Evolutionary conservation across 2,113 vertebrate genomes (phyloP).

Genomic region (Lontra canadensis): DNA sequence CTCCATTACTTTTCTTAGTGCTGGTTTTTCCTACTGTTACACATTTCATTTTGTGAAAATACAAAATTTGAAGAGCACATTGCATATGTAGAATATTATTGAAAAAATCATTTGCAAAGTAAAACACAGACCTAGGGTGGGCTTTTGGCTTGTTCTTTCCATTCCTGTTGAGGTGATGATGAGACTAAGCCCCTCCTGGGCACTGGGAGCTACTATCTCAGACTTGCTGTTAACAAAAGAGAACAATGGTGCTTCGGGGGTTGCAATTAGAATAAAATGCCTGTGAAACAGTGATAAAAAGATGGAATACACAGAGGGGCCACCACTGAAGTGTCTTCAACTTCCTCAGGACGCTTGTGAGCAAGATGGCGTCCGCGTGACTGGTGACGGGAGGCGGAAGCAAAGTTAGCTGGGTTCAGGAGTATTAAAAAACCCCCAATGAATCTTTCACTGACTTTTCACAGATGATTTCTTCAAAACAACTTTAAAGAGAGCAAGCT

Average conservation of each 20-base stretch:
- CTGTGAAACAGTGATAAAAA: neutral
- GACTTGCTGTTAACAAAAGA: neutral
- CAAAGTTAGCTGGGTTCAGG: neutral
- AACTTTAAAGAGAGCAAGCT: neutral
- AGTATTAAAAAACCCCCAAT: neutral
- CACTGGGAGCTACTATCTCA: neutral
- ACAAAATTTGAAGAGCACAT: neutral
- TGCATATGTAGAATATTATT: neutral
- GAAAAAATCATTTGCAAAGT: neutral
- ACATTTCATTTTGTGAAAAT: neutral
- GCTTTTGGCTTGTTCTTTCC: neutral
- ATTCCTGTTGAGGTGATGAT: neutral
- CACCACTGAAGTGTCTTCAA: neutral
- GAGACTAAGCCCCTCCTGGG: neutral
- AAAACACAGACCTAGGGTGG: neutral
- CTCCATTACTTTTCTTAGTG: neutral
- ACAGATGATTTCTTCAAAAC: constrained; percentile 33
- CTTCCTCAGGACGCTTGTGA: neutral
- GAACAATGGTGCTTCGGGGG: neutral
- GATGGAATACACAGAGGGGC: neutral
- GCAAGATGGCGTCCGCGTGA: neutral
- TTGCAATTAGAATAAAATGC: neutral
- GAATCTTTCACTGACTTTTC: constrained; percentile 42
- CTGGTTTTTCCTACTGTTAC: neutral
- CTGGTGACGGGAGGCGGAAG: too few relatives aligned